Evolutionary conservation across 2,888 invertebrate genomes (phyloP).

Genomic region (Rhamphomyia laevipes): DNA sequence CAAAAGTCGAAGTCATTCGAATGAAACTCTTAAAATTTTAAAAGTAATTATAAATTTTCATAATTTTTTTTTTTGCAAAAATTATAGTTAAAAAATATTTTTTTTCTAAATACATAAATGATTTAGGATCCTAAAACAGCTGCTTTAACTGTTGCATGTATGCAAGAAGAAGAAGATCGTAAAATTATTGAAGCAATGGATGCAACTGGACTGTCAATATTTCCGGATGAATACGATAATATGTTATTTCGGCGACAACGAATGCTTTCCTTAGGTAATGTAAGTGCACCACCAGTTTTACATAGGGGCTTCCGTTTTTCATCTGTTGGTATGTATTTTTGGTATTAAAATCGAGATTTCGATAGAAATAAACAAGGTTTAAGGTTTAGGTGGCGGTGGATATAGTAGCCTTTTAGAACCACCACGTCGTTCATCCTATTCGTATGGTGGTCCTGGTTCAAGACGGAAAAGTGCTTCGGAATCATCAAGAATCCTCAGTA

Average conservation of each 20-base stretch:
- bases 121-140: constrained; percentile 63
- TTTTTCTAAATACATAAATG: neutral
- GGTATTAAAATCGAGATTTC: neutral
- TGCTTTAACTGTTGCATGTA: constrained; percentile 65
- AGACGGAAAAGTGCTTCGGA: constrained; percentile 51
- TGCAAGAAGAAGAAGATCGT: constrained; percentile 61
- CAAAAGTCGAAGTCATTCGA: constrained; percentile 73
- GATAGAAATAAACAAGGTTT: neutral
- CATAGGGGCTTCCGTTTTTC: constrained; percentile 44
- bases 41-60: constrained; percentile 30
- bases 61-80: neutral
- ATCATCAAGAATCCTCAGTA: constrained; percentile 38
- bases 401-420: constrained; percentile 62
- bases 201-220: constrained; percentile 45
- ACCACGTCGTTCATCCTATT: constrained; percentile 47
- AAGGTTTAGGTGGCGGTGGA: constrained; percentile 41
- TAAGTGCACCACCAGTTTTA: constrained; percentile 44
- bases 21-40: constrained; percentile 55
- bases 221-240: constrained; percentile 39
- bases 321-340: constrained; percentile 39
- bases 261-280: constrained; percentile 56
- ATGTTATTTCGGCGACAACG: constrained; percentile 42
- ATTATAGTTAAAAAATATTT: neutral
- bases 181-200: constrained; percentile 64
- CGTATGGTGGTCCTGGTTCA: constrained; percentile 36